A percentile compares a stretch with the other conserved stretches of the same genome.
phyloP scores from a whole-genome alignment of 2,113 vertebrate genomes.

The Albula goreensis region DNA sequence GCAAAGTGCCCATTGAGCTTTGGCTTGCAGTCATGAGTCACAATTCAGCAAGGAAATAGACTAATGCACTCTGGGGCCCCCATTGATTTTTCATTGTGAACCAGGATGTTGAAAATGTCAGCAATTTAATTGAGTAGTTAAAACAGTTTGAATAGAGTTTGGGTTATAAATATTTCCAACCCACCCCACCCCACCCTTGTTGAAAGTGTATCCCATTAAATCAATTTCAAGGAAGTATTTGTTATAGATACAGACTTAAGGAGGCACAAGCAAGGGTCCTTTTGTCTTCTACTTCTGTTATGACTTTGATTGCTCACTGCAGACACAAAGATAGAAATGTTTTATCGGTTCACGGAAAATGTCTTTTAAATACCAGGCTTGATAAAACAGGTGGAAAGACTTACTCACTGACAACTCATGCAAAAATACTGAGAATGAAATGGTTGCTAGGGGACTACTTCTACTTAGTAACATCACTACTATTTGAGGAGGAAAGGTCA shows the following conservation, averaged over 20 bases:
- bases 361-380: constrained; percentile 41
- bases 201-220: constrained; percentile 28
- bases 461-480: too few relatives aligned
- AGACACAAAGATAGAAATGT: constrained; percentile 34
- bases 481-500: too few relatives aligned
- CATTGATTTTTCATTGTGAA: constrained; percentile 42
- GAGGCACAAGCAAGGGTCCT: constrained; percentile 14
- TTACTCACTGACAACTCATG: background rate
- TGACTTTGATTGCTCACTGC: constrained; percentile 48
- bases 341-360: constrained; percentile 45
- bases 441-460: too few relatives aligned
- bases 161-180: constrained; percentile 1
- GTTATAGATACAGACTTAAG: background rate
- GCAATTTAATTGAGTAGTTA: constrained; percentile 36
- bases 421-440: too few relatives aligned
- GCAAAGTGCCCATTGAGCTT: constrained; percentile 13
- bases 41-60: constrained; percentile 26
- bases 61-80: constrained; percentile 40
- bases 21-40: constrained; percentile 13
- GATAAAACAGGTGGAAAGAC: constrained; percentile 54
- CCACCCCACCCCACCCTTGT: background rate
- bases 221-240: constrained; percentile 11
- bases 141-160: constrained; percentile 29
- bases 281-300: constrained; percentile 24
- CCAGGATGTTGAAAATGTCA: constrained; percentile 42